Evolutionary conservation across 1,140 invertebrate genomes (phyloP).

Genomic region (Drosophila navojoa): DNA sequence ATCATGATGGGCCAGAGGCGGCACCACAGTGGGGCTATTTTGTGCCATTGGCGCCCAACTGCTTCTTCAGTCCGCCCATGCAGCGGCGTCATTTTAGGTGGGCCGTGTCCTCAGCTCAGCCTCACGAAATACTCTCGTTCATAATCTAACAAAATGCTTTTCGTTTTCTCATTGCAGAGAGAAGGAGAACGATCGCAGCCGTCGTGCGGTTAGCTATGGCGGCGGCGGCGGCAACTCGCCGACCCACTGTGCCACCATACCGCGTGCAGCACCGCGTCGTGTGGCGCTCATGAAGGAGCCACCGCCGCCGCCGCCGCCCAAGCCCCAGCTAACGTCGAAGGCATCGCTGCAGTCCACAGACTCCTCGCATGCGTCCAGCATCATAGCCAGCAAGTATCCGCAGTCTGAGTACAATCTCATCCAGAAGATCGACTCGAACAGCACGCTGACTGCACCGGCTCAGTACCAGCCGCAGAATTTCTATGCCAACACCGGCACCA

Average conservation of each 20-base stretch:
- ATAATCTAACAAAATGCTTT: conserved; percentile 4
- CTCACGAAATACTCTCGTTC: neutral
- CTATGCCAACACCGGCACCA: conserved; percentile 72
- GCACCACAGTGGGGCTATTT: conserved; percentile 79
- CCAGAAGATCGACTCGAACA: conserved; percentile 78
- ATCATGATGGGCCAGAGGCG: conserved; percentile 54
- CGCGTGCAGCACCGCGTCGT: conserved; percentile 77
- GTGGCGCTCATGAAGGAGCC: conserved; percentile 81
- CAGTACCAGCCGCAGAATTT: conserved; percentile 81
- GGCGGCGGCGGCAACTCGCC: conserved; percentile 54
- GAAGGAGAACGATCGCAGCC: conserved; percentile 82
- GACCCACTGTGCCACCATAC: conserved; percentile 68
- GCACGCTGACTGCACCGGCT: conserved; percentile 68
- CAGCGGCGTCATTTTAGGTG: conserved; percentile 70
- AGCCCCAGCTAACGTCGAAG: conserved; percentile 65
- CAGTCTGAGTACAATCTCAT: conserved; percentile 82
- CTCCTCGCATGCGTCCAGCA: conserved; percentile 40
- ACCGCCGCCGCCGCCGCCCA: conserved; percentile 79
- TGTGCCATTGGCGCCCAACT: conserved; percentile 71
- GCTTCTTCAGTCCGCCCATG: conserved; percentile 77
- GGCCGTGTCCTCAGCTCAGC: conserved; percentile 1
- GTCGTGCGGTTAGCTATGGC: conserved; percentile 76
- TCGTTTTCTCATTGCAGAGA: conserved; percentile 60
- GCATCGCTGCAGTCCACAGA: conserved; percentile 59
- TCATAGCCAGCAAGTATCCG: conserved; percentile 76